Percentiles rank a stretch among this genome's conserved stretches.
These are phyloP conservation scores for Merops nubicus DNA, from an alignment of 2,113 vertebrate genomes.

Conservation along the genomic window DNA sequence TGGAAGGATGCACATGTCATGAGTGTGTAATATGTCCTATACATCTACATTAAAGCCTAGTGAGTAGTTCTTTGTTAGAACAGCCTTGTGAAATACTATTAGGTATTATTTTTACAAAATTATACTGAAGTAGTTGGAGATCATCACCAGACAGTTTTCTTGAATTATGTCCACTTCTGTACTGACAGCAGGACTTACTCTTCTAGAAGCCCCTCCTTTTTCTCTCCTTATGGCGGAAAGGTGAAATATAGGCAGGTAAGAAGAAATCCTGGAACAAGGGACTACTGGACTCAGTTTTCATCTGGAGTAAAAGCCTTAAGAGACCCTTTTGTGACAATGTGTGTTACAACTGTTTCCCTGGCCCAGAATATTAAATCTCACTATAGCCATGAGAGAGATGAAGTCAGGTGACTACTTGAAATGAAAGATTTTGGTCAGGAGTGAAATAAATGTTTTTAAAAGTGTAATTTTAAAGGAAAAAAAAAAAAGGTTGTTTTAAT, in stretches of 20 bases:
- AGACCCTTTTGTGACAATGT: not conserved
- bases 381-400: not conserved
- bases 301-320: not conserved
- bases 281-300: not conserved
- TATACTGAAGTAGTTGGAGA: not conserved
- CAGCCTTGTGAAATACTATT: not conserved
- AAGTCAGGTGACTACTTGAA: not conserved
- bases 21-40: not conserved
- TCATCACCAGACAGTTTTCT: not conserved
- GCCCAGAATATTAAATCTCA: not conserved
- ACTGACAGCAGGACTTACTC: not conserved
- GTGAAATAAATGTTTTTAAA: not conserved
- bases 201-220: not conserved
- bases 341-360: not conserved
- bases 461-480: not conserved
- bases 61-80: not conserved
- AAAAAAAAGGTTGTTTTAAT: not conserved
- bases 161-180: rapidly evolving
- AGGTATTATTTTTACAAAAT: not conserved
- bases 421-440: not conserved
- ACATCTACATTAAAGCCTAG: not conserved
- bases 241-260: not conserved
- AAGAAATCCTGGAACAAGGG: not conserved
- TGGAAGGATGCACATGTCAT: not conserved
- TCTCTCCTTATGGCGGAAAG: not conserved